These are phyloP conservation scores for Dicentrarchus labrax DNA, from an alignment of 2,113 vertebrate genomes.

Conservation along the genomic window DNA sequence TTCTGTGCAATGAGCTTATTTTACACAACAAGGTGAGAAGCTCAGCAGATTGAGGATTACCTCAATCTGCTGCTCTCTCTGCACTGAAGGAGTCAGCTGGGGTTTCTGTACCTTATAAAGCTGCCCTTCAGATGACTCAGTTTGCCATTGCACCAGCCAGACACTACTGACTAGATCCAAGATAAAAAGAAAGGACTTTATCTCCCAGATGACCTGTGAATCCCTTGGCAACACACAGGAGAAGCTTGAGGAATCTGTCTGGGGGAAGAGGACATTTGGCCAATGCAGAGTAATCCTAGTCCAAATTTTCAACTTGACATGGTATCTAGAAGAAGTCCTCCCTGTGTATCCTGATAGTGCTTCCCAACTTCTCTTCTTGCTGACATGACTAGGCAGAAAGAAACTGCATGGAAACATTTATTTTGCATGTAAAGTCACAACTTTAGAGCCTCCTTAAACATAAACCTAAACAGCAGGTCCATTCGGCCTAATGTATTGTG, in stretches of 20 bases:
- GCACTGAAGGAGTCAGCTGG: slow-evolving; percentile 32
- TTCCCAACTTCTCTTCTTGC: background rate
- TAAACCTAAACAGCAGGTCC: background rate
- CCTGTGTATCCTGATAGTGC: background rate
- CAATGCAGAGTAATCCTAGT: slow-evolving; percentile 4
- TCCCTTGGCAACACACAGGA: slow-evolving; percentile 1
- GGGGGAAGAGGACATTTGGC: slow-evolving; percentile 26
- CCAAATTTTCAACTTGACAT: slow-evolving; percentile 2
- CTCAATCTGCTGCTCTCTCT: slow-evolving; percentile 48
- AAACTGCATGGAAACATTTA: background rate
- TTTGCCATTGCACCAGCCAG: slow-evolving; percentile 29
- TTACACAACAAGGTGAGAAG: slow-evolving; percentile 53
- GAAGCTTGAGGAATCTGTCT: slow-evolving; percentile 3
- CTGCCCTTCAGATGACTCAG: slow-evolving; percentile 22
- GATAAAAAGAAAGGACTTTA: slow-evolving; percentile 15
- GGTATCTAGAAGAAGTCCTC: slow-evolving; percentile 1
- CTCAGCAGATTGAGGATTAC: slow-evolving; percentile 67
- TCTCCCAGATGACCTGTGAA: slow-evolving; percentile 29
- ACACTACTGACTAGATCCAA: background rate
- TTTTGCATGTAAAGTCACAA: background rate
- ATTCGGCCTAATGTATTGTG: background rate
- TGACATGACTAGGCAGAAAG: background rate
- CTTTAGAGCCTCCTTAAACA: background rate
- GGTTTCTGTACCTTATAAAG: slow-evolving; percentile 49
- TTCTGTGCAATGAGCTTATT: slow-evolving; percentile 42